Base-by-base conservation (phyloP, 2,797 vertebrate genomes). In the Sus cebifrons region DNA sequence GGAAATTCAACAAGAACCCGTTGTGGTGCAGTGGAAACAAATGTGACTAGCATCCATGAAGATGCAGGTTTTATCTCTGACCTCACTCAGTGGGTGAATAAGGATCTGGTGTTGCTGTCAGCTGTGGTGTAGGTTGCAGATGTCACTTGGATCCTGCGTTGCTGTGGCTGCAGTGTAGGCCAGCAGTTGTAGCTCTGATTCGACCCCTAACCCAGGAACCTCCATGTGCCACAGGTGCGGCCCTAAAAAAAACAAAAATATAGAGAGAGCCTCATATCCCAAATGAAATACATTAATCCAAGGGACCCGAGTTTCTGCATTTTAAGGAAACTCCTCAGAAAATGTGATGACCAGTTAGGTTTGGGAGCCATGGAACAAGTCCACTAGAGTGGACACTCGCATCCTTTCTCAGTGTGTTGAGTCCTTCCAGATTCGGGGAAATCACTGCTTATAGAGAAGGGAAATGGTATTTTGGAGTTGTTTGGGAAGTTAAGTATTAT, bases 391-490 rank as follows among this genome's bases (percentile, higher is more conserved):
- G 84, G 15, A 64, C 14, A 65, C 4, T 60, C 70, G 5, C 49
- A 21, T 10, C 68, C 5, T 78, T 18, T 89, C 85, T 84, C n/a
- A 40, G 8, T 12, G 7, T 68, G 52, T 86, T 65, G 32, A 89
- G 93, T 71, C 74, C 65, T 91, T 79, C 13, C 9, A 87, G 67
- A 75, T 87, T 62, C 79, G n/a, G 75, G 15, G 10, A 86, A 83
- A 64, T 65, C 29, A 77, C 18, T 79, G 32, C 27, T 81, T 67
- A 91, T 1, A 36, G 52, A 90, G 16, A 96, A 60, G 71, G 20
- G 64, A 70, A 88, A n/a, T 91, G 91, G 8, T 82, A 16, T 89
- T 87, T 94, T 82, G 52, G 5, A 77, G 23, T 82, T 93, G 77
- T 92, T 93, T 95, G 68, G 74, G 40, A 49, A 86, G 78, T 74